A percentile compares a stretch with the other conserved stretches of the same genome.
Conservation (phyloP, 1,140 invertebrate genomes). For the Hylaeus anthracinus region DNA sequence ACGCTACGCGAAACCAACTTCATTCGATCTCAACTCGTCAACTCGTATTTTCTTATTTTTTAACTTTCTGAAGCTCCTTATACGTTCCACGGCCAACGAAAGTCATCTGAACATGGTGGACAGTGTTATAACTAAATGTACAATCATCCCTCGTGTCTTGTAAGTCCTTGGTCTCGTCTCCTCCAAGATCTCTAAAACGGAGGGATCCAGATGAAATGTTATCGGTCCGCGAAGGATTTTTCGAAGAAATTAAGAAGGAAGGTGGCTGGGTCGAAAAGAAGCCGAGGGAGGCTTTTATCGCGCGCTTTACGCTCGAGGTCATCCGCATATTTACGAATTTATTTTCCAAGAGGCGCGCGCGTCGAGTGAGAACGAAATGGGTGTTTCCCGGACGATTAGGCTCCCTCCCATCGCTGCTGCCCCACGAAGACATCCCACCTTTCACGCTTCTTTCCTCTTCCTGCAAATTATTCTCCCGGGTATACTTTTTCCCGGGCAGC, state of each 20-base stretch:
- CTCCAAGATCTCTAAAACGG: no score
- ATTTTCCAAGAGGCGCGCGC: constrained; percentile 21
- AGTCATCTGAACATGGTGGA: no score
- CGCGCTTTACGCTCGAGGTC: constrained; percentile 33
- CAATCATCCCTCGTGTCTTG: no score
- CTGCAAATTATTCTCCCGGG: constrained; percentile 72
- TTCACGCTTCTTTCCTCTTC: constrained; percentile 14
- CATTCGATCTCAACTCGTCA: no score
- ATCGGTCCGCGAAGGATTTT: no score
- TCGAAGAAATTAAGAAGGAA: constrained; percentile 9
- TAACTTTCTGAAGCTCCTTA: no score
- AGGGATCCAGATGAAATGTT: no score
- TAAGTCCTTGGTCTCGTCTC: no score
- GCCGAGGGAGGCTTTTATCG: constrained; percentile 34
- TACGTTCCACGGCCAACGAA: no score
- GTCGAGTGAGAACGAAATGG: constrained; percentile 2
- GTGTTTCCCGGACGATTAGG: constrained; percentile 44
- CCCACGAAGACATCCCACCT: not conserved
- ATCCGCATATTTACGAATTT: constrained; percentile 44
- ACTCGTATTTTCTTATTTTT: no score
- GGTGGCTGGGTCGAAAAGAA: not conserved
- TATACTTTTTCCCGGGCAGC: constrained; percentile 68
- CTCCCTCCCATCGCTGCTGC: not conserved
- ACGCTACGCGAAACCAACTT: not conserved
- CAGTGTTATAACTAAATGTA: no score